Base-by-base conservation (phyloP, 2,888 invertebrate species). In the Stegophylla sp. region DNA sequence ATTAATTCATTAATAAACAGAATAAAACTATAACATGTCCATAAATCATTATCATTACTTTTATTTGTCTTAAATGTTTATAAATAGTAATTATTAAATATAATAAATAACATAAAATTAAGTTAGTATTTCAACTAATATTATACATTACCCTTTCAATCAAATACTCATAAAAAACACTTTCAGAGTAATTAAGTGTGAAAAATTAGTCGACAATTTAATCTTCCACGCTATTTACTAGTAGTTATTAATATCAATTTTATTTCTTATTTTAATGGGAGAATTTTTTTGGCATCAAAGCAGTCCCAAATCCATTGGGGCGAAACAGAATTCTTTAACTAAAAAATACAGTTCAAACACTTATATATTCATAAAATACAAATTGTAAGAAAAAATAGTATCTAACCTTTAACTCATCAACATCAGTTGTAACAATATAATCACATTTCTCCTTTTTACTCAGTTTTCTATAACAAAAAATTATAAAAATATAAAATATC, bases 221-320 rank as follows among this genome's bases (percentile, higher is more conserved):
- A 34, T 34, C 34, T 5, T 34, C 34, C 3, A 34, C 7, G 7
- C 4, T 34, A 34, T 34, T 34, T 34, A 34, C 34, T 34, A 34
- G 34, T 34, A 34, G 7, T 34, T 5, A 34, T 3, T 34, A n/a
- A n/a, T 10, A 4, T 3, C 28, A 17, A 17, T 61, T 13, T 15
- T 15, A 17, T 64, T 41, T 7, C 34, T 48, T 15, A 48, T 48
- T 67, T 34, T 9, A 26, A 5, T 10, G 83, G 71, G 13, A 83
- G 41, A 34, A 83, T 48, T 82, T 83, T 83, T 72, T 82, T 83
- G 81, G 83, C 82, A 76, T 88, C 88, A 85, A 90, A 89, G 84
- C 91, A 91, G 81, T 88, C 86, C 88, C 90, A 89, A 83, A 92
- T 86, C 92, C 91, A 92, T 81, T 88, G 88, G 20, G 90, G 88